Base-by-base conservation (phyloP, 1,140 invertebrate species). In the Acromyrmex charruanus region DNA sequence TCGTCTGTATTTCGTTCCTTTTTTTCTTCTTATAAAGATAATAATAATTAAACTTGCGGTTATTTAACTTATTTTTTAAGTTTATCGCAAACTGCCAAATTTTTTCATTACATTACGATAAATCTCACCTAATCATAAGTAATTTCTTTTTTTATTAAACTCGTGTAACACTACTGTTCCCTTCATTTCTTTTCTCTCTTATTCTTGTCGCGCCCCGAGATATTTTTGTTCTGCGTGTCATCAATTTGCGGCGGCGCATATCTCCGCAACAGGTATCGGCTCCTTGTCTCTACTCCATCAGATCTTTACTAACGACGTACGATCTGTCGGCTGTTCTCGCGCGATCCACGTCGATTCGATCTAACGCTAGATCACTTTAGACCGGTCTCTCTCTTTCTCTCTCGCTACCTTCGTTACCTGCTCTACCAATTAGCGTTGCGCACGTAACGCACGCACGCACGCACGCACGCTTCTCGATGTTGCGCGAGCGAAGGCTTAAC, bases 381-480 rank as follows among this genome's bases (percentile, higher is more conserved):
- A 89, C 59, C 85, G 88, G 77, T 89, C 58, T 49, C 14, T 51
- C 88, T 18, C 63, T 28, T 53, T 66, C 84, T 80, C 75, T 61
- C 44, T 88, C 49, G 21, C 10, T 49, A 69, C 59, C 55, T 49
- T 16, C 53, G 31, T 71, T 65, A 58, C 21, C 66, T 51, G 51
- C 49, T 82, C 59, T 87, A 58, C 59, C 66, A 90, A 90, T 90
- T 89, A 90, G 88, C 72, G 49, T 87, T 53, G 49, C 39, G 55
- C 71, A 74, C 66, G 21, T 69, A 69, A 71, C 49, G 65, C 51
- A 61, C 53, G 55, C 31, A 31, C 3, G 35, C 35, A 35, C 35
- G 31, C 6, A 35, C 35, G 35, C 53, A 59, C 55, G 71, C 39
- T 51, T 77, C 65, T 14, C 51, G 51, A 72, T 74, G 31, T 44